Percentiles rank a stretch among this genome's conserved stretches.
Conservation (phyloP, 2,888 invertebrate species). For the Dastarcus helophoroides region DNA sequence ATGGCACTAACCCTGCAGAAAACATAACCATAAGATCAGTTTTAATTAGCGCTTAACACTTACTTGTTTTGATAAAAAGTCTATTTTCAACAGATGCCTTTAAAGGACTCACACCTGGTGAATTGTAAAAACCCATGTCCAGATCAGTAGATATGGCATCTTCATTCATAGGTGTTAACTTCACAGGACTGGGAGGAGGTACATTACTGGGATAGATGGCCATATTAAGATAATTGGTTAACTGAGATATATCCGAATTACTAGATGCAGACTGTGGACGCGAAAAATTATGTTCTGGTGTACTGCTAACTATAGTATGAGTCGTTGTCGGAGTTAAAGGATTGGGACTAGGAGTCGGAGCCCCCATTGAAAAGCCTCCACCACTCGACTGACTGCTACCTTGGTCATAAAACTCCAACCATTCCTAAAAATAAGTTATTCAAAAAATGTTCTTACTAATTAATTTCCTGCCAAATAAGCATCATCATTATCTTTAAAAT, state of each 20-base stretch:
- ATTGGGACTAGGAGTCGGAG: conserved; percentile 31
- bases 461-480: too few relatives aligned
- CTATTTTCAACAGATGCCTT: conserved; percentile 24
- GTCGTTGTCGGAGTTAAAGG: conserved; percentile 26
- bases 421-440: conserved; percentile 27
- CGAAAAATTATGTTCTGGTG: conserved; percentile 13
- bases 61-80: conserved; percentile 29
- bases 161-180: conserved; percentile 31
- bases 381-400: conserved; percentile 38
- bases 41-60: conserved; percentile 12
- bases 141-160: conserved; percentile 31
- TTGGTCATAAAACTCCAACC: conserved; percentile 36
- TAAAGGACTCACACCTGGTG: conserved; percentile 31
- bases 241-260: conserved; percentile 19
- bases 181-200: conserved; percentile 31
- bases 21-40: conserved; percentile 5
- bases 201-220: conserved; percentile 25
- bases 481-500: too few relatives aligned
- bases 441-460: too few relatives aligned
- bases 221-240: conserved; percentile 22
- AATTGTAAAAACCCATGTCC: conserved; percentile 25
- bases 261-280: conserved; percentile 14
- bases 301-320: conserved; percentile 12
- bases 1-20: conserved; percentile 25
- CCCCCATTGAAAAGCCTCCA: conserved; percentile 29